Evolutionary conservation across 2,113 vertebrate species (phyloP), one percentile per base, ranked within the genome.

Genomic region (Nesogale talazaci): DNA sequence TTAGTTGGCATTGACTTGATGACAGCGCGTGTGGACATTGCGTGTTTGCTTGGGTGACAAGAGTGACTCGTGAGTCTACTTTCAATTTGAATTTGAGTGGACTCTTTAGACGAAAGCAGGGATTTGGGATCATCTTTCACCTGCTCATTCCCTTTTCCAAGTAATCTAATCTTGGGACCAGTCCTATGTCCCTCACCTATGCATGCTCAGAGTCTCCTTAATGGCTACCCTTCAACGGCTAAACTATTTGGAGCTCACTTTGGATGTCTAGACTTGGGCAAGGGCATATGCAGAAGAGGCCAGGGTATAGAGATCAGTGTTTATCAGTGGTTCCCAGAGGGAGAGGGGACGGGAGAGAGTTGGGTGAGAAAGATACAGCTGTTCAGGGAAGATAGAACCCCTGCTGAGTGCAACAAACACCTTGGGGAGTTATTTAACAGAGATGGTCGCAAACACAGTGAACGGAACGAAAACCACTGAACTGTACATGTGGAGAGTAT

Each of bases 111-210:
- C 10, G 14, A 17, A 31, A 77, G 5, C 14, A 1, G 52, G 22
- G 36, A 22, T 11, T n/a, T 31, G 25, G 83, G 25, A 7, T 72
- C 72, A 42, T 75, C 65, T 89, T 63, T 56, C 22, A 80, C n/a
- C 23, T 31, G 19, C 17, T 80, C 42, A 52, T 27, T 72, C 36
- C 27, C 52, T 2, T 89, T 84, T 87, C 83, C n/a, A 42, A 63
- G n/a, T 67, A 77, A 34, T 65, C 42, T 46, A 59, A 22, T 22
- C 20, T 25, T 11, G 20, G 25, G 36, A 65, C 27, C 11, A 59
- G 40, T 11, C 20, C 17, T 19, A 1, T 29, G n/a, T 0, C 0
- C 7, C 56, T 57, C 70, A 11, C 3, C 2, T 59, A 56, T 2
- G 7, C 42, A 31, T 2, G 1, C 34, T 20, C 56, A 65, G 83